phyloP scores from a whole-genome alignment of 2,113 vertebrate genomes.

The Engraulis encrasicolus region DNA sequence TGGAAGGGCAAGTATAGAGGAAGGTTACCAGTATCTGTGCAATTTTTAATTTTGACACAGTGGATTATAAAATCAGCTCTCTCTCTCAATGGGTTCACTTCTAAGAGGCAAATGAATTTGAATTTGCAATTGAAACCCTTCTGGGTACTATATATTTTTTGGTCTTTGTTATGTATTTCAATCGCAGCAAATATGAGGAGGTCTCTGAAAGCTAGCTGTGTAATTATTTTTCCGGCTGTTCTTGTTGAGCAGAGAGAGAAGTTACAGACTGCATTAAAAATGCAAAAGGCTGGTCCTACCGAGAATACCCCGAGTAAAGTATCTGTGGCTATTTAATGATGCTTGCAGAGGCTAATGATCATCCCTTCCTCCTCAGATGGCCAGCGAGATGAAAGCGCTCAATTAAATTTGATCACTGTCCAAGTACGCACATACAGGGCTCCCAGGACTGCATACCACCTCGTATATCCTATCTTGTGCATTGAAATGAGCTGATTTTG shows the following conservation, averaged over 20 bases:
- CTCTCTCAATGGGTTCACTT: neutral
- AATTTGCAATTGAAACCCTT: neutral
- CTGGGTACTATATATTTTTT: too few relatives aligned
- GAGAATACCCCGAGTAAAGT: constrained; percentile 46
- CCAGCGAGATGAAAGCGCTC: constrained; percentile 68
- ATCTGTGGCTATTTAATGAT: constrained; percentile 63
- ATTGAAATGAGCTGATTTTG: constrained; percentile 66
- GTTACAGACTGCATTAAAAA: constrained; percentile 55
- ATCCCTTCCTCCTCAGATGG: constrained; percentile 60
- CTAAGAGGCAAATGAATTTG: neutral
- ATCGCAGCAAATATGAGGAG: neutral
- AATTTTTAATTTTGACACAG: neutral
- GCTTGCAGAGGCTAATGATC: constrained; percentile 68
- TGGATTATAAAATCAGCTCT: neutral
- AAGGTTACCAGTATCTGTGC: neutral
- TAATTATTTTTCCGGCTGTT: neutral
- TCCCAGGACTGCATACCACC: constrained; percentile 56
- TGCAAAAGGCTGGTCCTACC: constrained; percentile 44
- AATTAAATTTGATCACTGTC: constrained; percentile 62
- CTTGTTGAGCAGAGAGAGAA: constrained; percentile 1
- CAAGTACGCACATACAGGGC: constrained; percentile 53
- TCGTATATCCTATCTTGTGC: constrained; percentile 47
- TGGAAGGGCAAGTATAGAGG: neutral
- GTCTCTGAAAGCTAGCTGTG: neutral
- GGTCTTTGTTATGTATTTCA: neutral